Evolutionary conservation across 2,113 vertebrate genomes (phyloP).

Genomic region (Argyrosomus japonicus): DNA sequence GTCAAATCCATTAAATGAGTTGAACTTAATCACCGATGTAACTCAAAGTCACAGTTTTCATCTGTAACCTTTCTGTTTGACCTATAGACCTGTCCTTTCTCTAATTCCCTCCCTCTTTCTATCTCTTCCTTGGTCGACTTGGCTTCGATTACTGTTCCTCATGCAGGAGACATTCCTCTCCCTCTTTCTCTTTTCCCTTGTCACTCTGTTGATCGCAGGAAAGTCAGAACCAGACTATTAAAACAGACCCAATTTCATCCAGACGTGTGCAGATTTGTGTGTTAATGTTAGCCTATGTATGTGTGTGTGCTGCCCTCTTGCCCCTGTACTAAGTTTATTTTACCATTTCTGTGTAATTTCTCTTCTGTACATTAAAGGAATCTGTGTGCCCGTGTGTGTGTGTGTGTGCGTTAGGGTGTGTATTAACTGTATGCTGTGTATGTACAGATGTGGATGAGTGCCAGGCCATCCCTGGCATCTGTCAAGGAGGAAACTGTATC

Average conservation of each 20-base stretch:
- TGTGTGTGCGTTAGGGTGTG: constrained; percentile 23
- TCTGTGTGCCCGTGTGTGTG: not conserved
- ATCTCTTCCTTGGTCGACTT: constrained; percentile 70
- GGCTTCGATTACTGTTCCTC: constrained; percentile 86
- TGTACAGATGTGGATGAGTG: constrained; percentile 98
- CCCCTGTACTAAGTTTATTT: not conserved
- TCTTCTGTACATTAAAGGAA: constrained; percentile 18
- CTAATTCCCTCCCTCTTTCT: constrained; percentile 2
- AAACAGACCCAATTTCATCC: constrained; percentile 42
- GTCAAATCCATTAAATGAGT: constrained; percentile 47
- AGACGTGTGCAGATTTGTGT: not conserved
- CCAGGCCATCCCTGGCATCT: constrained; percentile 98
- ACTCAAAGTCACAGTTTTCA: constrained; percentile 20
- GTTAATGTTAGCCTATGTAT: not conserved
- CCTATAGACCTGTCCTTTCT: not conserved
- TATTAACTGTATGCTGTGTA: constrained; percentile 70
- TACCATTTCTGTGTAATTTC: not conserved
- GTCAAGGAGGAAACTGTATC: constrained; percentile 98
- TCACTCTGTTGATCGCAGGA: constrained; percentile 40
- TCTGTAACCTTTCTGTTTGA: not conserved
- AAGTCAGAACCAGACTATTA: constrained; percentile 39
- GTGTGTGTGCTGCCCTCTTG: constrained; percentile 1
- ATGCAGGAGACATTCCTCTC: constrained; percentile 92
- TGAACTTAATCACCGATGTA: constrained; percentile 34
- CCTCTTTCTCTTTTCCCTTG: constrained; percentile 25